Percentiles rank a stretch among this genome's conserved stretches.
phyloP scores from a whole-genome alignment of 1,140 invertebrate genomes.

The Cydia pomonella region DNA sequence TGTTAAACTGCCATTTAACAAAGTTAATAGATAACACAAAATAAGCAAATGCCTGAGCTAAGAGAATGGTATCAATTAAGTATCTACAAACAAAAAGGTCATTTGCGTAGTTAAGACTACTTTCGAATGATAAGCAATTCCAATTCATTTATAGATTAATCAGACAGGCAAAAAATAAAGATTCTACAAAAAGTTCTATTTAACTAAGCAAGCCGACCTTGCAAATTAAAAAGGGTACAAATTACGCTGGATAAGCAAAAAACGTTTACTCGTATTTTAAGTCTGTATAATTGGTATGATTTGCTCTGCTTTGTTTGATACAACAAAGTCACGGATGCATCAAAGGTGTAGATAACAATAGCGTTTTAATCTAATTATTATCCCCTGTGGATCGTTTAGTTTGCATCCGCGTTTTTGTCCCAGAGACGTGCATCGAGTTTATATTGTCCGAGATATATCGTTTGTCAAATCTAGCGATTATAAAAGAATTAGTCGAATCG shows the following conservation, averaged over 20 bases:
- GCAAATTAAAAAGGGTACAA: constrained; percentile 13
- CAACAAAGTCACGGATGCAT: constrained; percentile 12
- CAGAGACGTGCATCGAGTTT: background rate
- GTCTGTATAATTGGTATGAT: constrained; percentile 6
- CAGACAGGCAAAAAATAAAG: background rate
- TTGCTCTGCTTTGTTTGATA: constrained; percentile 2
- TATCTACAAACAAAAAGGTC: background rate
- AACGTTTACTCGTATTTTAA: constrained; percentile 24
- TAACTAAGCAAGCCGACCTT: constrained; percentile 25
- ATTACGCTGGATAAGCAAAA: constrained; percentile 21
- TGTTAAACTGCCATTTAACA: background rate
- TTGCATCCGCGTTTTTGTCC: constrained; percentile 60
- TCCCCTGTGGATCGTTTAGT: constrained; percentile 37
- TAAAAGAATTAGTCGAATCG: too few species aligned
- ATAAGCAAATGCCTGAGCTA: too few species aligned
- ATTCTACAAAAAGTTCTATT: constrained; percentile 17
- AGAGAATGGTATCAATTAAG: too few species aligned
- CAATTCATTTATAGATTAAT: background rate
- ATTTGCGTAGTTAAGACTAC: background rate
- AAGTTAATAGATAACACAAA: too few species aligned
- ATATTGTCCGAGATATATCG: too few species aligned
- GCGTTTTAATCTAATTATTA: constrained; percentile 34
- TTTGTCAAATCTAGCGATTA: too few species aligned
- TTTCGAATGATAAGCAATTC: background rate
- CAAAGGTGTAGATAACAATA: constrained; percentile 21